These are phyloP conservation scores for Deroplatys truncata DNA, from an alignment of 2,888 invertebrate genomes.

Conservation along the genomic window DNA sequence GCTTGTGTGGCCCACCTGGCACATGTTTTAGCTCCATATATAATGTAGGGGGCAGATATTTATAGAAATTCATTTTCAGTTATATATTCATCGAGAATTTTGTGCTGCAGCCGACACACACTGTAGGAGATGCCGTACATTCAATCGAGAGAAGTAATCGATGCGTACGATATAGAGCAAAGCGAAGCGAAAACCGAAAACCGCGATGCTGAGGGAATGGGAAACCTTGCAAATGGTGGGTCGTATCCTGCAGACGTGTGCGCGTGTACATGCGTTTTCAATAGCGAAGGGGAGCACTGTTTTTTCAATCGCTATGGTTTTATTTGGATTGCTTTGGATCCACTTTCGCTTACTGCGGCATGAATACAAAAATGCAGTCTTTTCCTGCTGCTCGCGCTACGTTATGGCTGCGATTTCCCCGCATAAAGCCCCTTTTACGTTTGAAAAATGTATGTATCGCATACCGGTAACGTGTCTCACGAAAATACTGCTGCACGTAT, in stretches of 20 bases:
- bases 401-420: background rate
- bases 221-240: background rate
- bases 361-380: conserved; percentile 2
- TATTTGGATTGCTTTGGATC: conserved; percentile 12
- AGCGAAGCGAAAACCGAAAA: background rate
- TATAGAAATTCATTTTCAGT: too few relatives aligned
- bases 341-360: background rate
- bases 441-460: background rate
- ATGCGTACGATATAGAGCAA: background rate
- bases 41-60: background rate
- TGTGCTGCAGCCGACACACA: background rate
- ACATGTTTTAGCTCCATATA: too few relatives aligned
- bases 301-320: conserved; percentile 16
- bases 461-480: background rate
- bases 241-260: background rate
- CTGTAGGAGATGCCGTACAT: background rate
- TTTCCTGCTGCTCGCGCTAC: background rate
- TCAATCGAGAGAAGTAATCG: background rate
- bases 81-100: background rate
- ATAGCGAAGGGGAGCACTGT: background rate
- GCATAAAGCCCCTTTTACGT: background rate
- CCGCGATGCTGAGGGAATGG: background rate
- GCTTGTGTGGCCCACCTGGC: too few relatives aligned
- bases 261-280: background rate
- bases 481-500: background rate